Evolutionary conservation across 2,797 vertebrate species (phyloP).

Genomic region (Chaetophractus vellerosus): DNA sequence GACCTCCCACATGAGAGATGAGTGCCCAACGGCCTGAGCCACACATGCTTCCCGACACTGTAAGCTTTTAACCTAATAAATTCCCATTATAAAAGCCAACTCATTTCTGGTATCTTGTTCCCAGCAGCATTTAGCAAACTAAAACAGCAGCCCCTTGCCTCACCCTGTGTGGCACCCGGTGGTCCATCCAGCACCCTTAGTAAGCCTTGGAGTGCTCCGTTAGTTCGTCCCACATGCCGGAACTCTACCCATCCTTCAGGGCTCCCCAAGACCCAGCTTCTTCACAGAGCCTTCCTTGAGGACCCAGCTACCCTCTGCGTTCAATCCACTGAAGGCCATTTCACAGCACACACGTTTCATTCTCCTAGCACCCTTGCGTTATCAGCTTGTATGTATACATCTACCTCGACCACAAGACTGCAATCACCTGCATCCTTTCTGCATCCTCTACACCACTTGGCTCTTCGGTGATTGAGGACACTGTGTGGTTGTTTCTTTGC

Average conservation of each 20-base stretch:
- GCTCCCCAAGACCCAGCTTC: background rate
- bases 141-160: background rate
- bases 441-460: accelerated
- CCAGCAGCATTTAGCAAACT: too few relatives aligned
- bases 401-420: background rate
- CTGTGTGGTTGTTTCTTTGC: background rate
- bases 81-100: too few relatives aligned
- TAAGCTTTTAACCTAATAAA: too few relatives aligned
- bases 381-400: accelerated
- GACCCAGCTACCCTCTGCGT: background rate
- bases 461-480: background rate
- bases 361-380: background rate
- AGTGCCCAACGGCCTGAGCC: too few relatives aligned
- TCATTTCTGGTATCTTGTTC: too few relatives aligned
- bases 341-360: background rate
- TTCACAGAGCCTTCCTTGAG: background rate
- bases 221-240: background rate
- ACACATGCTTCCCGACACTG: too few relatives aligned
- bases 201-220: background rate
- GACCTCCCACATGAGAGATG: too few relatives aligned
- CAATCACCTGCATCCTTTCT: background rate
- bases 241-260: background rate
- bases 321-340: background rate
- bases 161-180: too few relatives aligned
- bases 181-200: background rate